Evolutionary conservation across 1,140 invertebrate genomes (phyloP), one percentile per base, ranked within the genome.

Genomic region (Apis dorsata): DNA sequence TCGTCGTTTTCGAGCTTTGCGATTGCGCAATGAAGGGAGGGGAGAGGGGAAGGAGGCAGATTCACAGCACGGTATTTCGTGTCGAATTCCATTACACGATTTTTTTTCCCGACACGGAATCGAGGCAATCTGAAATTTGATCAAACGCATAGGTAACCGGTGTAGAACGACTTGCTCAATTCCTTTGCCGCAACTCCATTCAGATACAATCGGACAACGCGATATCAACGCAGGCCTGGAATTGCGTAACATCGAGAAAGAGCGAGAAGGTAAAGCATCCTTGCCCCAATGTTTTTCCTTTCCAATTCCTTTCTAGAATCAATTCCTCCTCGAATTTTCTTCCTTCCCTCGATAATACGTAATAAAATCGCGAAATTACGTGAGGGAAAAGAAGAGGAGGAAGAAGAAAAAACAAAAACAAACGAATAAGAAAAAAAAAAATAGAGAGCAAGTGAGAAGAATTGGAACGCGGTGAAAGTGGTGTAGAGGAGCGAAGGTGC

Each of bases 141-240:
- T 73, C 28, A 17, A 74, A 44, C 28, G 17, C 72, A 11, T 21
- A 21, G 24, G 19, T 8, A 49, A 34, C 49, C 9, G 13, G 69
- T 17, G 49, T 9, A 15, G 69, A 71, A 70, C 69, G n/a, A 70
- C 5, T 74, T 74, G 72, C 55, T 60, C 72, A 44, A 81, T 55
- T 74, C 57, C 66, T 24, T 7, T 19, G 49, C 57, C n/a, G 62
- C 55, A 68, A 34, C 79, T 68, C 63, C 34, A 59, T 28, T 28
- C 63, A 21, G 53, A 69, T 71, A 53, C 10, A 28, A 62, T 59
- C 68, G 12, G 49, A 34, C 34, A 34, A 34, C 34, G n/a, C 24
- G 62, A 34, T 68, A 59, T 59, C 53, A 75, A 34, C 69, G 17
- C 10, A 53, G 44, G 13, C 7, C 19, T 5, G 19, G 2, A 21